Evolutionary conservation across 2,888 invertebrate species (phyloP), one percentile per base, ranked within the genome.

Genomic region (Eupeodes latifasciatus): DNA sequence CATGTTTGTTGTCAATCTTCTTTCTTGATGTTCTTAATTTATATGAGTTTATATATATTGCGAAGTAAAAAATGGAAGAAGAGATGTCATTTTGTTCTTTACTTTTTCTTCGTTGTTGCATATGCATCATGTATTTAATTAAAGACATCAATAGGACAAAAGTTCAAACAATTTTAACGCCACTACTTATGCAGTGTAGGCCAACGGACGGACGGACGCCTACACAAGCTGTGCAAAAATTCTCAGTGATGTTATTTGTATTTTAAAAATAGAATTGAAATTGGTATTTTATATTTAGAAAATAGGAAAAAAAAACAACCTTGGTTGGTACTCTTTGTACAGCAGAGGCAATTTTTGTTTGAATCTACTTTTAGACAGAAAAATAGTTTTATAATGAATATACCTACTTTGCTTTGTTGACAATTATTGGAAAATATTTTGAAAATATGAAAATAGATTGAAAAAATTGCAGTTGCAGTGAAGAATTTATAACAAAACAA

Each of bases 21-120:
- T 47, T 59, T 72, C 64, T 44, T 49, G 66, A 83, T 78, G 82
- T n/a, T 71, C 82, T 69, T 71, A 14, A 72, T 78, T 59, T 44
- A n/a, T 27, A 27, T 27, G 27, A 27, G 27, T 27, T 27, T 27
- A 27, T 27, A 27, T 27, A 27, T 27, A 27, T 27, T 27, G 1
- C 27, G 27, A 27, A 27, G 27, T 19, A 19, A 19, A 19, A 19
- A 19, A 19, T 19, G 36, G 36, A 36, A 36, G n/a, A 19, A 19
- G 19, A 19, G 44, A 19, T 64, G 44, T 47, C 47, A 19, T 47
- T 66, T 12, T 19, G 14, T 49, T 64, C 64, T 4, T 9, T 55
- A 44, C 11, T 27, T 27, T 57, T 27, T 27, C 4, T 44, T 67
- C 51, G 6, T 53, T 53, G 53, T 27, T 1, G 67, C 59, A 59